phyloP scores from a whole-genome alignment of 1,140 invertebrate species.

The Megalonaias nervosa region DNA sequence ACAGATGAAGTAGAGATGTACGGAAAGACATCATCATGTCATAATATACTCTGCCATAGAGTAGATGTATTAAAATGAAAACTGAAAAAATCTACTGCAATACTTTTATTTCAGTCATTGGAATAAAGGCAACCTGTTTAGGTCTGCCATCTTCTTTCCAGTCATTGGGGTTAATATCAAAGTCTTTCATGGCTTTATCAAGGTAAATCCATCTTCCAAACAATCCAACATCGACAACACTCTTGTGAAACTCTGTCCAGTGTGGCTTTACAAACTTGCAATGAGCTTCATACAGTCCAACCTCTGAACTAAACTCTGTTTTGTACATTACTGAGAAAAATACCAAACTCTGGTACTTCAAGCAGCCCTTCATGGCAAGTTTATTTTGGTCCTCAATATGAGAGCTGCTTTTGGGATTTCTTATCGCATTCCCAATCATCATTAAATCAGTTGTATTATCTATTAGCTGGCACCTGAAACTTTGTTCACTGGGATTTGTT shows the following conservation, averaged over 20 bases:
- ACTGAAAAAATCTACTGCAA: too few relatives aligned
- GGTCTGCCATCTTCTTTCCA: slow-evolving; percentile 62
- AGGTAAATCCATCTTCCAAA: slow-evolving; percentile 83
- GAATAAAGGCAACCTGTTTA: not conserved
- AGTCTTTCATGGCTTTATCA: slow-evolving; percentile 81
- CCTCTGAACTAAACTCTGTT: slow-evolving; percentile 78
- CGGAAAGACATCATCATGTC: too few relatives aligned
- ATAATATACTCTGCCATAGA: too few relatives aligned
- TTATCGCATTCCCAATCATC: slow-evolving; percentile 77
- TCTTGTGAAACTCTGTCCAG: slow-evolving; percentile 63
- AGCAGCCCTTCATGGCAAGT: slow-evolving; percentile 80
- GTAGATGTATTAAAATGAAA: too few relatives aligned
- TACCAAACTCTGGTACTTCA: slow-evolving; percentile 79
- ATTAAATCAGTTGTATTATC: slow-evolving; percentile 77
- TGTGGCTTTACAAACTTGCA: slow-evolving; percentile 79
- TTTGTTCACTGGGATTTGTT: slow-evolving; percentile 78
- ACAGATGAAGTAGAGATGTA: too few relatives aligned
- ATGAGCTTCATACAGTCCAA: slow-evolving; percentile 80
- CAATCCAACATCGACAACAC: slow-evolving; percentile 85
- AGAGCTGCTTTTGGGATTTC: slow-evolving; percentile 77
- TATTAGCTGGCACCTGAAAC: slow-evolving; percentile 77
- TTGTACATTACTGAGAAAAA: slow-evolving; percentile 84
- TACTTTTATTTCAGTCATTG: too few relatives aligned
- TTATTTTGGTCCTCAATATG: slow-evolving; percentile 73
- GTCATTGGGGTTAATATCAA: slow-evolving; percentile 81